A percentile compares a stretch with the other conserved stretches of the same genome.
Conservation (phyloP, 2,797 vertebrate species). For the Tapirus indicus region DNA sequence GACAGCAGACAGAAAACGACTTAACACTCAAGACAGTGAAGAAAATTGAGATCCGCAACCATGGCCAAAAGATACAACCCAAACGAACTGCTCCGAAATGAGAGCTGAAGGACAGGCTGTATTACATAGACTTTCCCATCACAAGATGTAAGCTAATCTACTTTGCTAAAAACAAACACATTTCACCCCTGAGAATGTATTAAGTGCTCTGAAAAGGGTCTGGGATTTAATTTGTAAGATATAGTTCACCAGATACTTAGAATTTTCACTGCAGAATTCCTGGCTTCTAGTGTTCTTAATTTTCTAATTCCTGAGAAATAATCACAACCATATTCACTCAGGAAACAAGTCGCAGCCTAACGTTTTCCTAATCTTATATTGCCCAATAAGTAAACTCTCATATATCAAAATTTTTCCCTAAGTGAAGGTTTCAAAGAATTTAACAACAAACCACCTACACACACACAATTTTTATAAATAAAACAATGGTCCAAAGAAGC, state of each 20-base stretch:
- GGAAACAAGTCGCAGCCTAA: conserved; percentile 12
- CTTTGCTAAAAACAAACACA: conserved; percentile 80
- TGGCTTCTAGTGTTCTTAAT: conserved; percentile 64
- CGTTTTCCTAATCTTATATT: conserved; percentile 60
- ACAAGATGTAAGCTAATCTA: conserved; percentile 79
- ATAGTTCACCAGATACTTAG: conserved; percentile 80
- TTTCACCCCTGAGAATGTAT: conserved; percentile 76
- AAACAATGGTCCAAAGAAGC: not conserved
- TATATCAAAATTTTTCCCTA: not conserved
- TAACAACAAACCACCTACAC: not conserved
- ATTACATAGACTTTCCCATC: conserved; percentile 79
- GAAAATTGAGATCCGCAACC: conserved; percentile 77
- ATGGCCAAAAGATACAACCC: conserved; percentile 82
- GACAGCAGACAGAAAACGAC: conserved; percentile 79
- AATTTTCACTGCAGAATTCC: conserved; percentile 72
- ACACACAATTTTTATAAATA: conserved; percentile 22
- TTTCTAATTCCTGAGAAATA: conserved; percentile 77
- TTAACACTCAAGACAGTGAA: conserved; percentile 77
- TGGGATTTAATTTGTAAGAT: conserved; percentile 76
- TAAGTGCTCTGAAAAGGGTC: conserved; percentile 70
- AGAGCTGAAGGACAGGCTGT: conserved; percentile 54
- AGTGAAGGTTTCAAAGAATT: conserved; percentile 33
- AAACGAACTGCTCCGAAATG: conserved; percentile 58
- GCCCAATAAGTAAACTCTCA: conserved; percentile 29
- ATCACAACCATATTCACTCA: conserved; percentile 77